A percentile compares a stretch with the other conserved stretches of the same genome.
Conservation (phyloP, 2,113 vertebrate species). For the Chaetodon trifascialis region DNA sequence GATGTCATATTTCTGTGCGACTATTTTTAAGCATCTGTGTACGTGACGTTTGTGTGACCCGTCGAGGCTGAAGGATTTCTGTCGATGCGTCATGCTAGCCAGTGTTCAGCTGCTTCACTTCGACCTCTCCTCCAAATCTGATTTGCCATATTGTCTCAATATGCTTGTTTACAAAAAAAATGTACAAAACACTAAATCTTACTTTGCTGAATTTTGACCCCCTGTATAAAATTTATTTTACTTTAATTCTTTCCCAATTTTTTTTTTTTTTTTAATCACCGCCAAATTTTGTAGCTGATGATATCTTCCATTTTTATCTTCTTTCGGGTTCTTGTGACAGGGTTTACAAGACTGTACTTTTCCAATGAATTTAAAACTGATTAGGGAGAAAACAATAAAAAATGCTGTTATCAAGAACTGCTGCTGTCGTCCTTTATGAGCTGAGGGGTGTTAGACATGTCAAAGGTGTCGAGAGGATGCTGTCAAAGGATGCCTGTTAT, state of each 20-base stretch:
- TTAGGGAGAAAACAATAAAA: constrained; percentile 82
- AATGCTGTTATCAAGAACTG: constrained; percentile 58
- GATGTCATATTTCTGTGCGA: constrained; percentile 58
- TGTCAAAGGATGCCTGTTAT: not conserved
- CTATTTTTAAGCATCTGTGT: constrained; percentile 61
- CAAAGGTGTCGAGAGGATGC: not conserved
- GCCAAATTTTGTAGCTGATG: constrained; percentile 79
- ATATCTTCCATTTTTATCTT: constrained; percentile 77
- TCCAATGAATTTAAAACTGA: constrained; percentile 83
- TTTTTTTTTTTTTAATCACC: constrained; percentile 65
- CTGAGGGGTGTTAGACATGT: not conserved
- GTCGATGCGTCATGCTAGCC: constrained; percentile 71
- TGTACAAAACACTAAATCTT: constrained; percentile 83
- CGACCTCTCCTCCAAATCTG: constrained; percentile 41
- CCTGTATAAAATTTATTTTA: constrained; percentile 69
- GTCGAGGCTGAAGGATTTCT: constrained; percentile 52
- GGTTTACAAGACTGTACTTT: constrained; percentile 77
- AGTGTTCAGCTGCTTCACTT: constrained; percentile 72
- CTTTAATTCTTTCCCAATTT: constrained; percentile 34
- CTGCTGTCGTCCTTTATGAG: constrained; percentile 16
- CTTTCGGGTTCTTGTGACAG: constrained; percentile 76
- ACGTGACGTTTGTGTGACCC: constrained; percentile 59
- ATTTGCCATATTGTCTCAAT: constrained; percentile 68
- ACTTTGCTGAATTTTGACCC: constrained; percentile 61
- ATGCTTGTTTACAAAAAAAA: constrained; percentile 82